Conservation (phyloP, 2,888 invertebrate species). For the Fragum sueziense region DNA sequence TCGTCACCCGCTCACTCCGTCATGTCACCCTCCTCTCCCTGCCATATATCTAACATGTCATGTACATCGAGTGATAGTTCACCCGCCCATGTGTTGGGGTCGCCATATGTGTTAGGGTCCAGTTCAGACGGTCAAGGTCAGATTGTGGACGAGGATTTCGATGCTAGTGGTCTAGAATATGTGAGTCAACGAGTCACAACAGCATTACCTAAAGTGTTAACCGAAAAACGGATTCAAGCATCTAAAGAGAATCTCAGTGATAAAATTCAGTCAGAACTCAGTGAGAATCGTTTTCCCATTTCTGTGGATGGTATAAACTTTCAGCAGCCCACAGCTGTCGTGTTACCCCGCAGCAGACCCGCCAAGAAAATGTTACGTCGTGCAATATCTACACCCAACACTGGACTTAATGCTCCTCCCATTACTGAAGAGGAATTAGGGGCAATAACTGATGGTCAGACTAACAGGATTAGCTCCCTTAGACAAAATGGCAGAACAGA, state of each 20-base stretch:
- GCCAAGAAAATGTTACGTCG: conserved; percentile 71
- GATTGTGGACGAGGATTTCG: conserved; percentile 8
- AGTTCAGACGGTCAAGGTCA: conserved; percentile 26
- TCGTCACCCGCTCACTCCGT: conserved; percentile 54
- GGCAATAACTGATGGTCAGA: conserved; percentile 29
- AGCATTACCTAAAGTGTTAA: conserved; percentile 27
- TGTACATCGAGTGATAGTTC: conserved; percentile 38
- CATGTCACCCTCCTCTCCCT: conserved; percentile 50
- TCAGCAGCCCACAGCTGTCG: background rate
- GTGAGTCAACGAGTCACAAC: conserved; percentile 11
- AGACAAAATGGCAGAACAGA: conserved; percentile 61
- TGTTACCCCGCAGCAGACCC: conserved; percentile 45
- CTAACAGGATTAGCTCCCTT: conserved; percentile 38
- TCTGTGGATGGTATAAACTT: background rate
- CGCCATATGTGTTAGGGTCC: background rate
- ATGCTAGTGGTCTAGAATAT: conserved; percentile 30
- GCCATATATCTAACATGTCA: conserved; percentile 35
- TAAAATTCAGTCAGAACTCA: background rate
- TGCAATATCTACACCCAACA: conserved; percentile 67
- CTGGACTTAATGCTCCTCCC: conserved; percentile 56
- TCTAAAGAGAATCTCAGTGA: conserved; percentile 42
- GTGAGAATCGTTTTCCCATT: background rate
- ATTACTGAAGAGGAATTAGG: conserved; percentile 65
- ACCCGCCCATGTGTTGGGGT: conserved; percentile 37
- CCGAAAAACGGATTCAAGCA: conserved; percentile 11